phyloP scores from a whole-genome alignment of 2,113 vertebrate genomes.

The Chaetorhynchus papuensis region DNA sequence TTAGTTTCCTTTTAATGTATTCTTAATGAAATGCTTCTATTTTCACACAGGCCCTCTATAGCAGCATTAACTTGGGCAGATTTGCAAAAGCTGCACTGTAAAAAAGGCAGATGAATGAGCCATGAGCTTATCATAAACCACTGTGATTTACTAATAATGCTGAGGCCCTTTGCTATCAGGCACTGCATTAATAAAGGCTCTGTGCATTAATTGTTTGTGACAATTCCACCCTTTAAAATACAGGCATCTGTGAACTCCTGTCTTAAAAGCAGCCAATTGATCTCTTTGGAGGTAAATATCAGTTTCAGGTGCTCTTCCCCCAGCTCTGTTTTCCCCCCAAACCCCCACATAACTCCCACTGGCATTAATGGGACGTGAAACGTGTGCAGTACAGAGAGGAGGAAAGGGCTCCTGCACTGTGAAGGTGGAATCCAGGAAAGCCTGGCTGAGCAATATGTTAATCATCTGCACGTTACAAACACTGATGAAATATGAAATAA shows the following conservation, averaged over 20 bases:
- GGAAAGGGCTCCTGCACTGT: background rate
- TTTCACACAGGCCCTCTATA: constrained; percentile 16
- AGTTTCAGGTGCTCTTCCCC: background rate
- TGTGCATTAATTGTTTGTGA: background rate
- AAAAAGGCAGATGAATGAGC: constrained; percentile 35
- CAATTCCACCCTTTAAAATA: background rate
- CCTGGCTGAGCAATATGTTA: background rate
- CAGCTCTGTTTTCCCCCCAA: background rate
- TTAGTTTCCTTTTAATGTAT: constrained; percentile 44
- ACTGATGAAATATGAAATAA: background rate
- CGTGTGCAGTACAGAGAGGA: fast-evolving
- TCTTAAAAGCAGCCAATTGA: background rate
- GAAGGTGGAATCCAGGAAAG: background rate
- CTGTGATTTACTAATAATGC: constrained; percentile 37
- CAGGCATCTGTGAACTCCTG: background rate
- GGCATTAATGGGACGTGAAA: background rate
- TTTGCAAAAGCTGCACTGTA: background rate
- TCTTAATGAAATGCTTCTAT: constrained; percentile 55
- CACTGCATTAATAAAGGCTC: background rate
- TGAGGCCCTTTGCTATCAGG: background rate
- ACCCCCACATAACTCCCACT: background rate
- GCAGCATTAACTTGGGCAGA: constrained; percentile 6
- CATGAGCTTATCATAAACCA: constrained; percentile 6
- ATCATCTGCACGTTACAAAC: background rate
- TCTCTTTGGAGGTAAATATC: background rate